Percentiles rank a stretch among this genome's conserved stretches.
These are phyloP conservation scores for Cherax quadricarinatus DNA, from an alignment of 1,140 invertebrate species.

Conservation along the genomic window DNA sequence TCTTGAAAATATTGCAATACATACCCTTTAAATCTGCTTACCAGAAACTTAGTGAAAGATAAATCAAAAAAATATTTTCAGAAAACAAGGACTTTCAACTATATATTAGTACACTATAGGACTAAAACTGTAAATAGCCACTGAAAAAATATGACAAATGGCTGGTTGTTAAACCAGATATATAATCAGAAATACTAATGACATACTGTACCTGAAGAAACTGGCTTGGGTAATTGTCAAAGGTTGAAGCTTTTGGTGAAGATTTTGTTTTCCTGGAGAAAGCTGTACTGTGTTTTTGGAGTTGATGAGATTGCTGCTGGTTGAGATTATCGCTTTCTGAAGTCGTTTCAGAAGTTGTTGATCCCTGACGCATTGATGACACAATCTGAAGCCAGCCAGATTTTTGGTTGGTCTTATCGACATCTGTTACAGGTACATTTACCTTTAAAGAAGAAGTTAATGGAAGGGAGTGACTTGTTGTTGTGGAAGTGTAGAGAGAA, in stretches of 20 bases:
- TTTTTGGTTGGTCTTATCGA: conserved; percentile 27
- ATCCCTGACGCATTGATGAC: conserved; percentile 62
- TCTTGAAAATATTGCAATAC: no score
- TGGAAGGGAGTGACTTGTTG: conserved; percentile 13
- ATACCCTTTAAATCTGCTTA: no score
- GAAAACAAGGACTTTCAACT: no score
- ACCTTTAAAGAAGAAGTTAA: conserved; percentile 34
- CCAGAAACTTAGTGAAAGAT: no score
- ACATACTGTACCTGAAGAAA: conserved; percentile 55
- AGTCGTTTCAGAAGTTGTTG: neutral
- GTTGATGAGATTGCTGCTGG: conserved; percentile 19
- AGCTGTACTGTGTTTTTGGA: conserved; percentile 3
- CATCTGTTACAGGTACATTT: conserved; percentile 15
- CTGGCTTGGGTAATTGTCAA: conserved; percentile 46
- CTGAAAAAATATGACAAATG: no score
- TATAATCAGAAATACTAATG: no score
- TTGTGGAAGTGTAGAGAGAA: neutral
- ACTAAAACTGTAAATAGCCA: no score
- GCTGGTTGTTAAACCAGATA: no score
- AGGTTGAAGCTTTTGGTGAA: conserved; percentile 25
- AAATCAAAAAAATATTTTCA: no score
- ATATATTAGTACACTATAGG: no score
- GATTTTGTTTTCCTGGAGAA: conserved; percentile 25
- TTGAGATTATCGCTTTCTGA: neutral
- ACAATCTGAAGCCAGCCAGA: conserved; percentile 64